A percentile compares a stretch with the other conserved stretches of the same genome.
These are phyloP conservation scores for Pyrrhosoma nymphula DNA, from an alignment of 2,888 invertebrate genomes.

Conservation along the genomic window DNA sequence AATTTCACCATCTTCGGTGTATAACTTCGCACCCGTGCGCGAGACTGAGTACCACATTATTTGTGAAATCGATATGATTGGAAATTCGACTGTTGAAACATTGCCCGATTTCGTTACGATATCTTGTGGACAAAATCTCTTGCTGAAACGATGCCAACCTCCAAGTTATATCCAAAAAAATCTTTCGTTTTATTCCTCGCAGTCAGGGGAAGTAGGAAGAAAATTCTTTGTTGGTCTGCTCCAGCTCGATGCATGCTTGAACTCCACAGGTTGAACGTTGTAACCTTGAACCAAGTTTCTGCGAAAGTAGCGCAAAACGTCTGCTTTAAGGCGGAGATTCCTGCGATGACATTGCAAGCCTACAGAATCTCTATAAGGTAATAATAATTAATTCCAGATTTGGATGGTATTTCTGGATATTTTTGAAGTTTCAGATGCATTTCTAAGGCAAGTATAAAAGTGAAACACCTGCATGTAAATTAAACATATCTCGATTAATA, in stretches of 20 bases:
- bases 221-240: not conserved
- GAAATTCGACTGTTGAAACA: no score
- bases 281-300: conserved; percentile 3
- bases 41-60: no score
- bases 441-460: no score
- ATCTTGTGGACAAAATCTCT: no score
- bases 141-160: not conserved
- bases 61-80: no score
- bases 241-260: not conserved
- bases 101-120: no score
- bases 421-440: no score
- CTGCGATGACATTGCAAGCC: not conserved
- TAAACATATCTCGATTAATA: no score
- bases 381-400: not conserved
- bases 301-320: not conserved
- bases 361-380: not conserved
- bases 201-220: not conserved
- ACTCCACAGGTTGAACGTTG: conserved; percentile 27
- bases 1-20: no score
- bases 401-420: not conserved
- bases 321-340: not conserved
- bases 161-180: not conserved
- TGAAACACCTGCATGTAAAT: no score
- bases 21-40: no score
- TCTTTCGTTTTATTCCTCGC: not conserved